Base-by-base conservation (phyloP, 1,140 invertebrate genomes). In the Chionoecetes opilio region DNA sequence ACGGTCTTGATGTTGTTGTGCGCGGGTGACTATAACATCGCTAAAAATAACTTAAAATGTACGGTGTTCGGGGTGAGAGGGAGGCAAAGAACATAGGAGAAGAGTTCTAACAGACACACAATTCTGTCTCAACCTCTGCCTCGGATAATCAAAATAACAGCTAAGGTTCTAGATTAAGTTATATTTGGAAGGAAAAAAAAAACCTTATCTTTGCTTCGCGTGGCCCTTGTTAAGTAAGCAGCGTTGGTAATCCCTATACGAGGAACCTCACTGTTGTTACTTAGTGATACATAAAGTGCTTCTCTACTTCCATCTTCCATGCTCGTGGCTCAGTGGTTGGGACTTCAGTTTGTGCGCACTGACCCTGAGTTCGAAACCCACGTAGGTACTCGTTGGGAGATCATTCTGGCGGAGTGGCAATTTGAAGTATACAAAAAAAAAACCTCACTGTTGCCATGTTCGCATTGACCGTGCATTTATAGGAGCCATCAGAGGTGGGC, bases 141-240 rank as follows among this genome's bases (percentile, higher is more conserved):
- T 53, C 31, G 88, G 88, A 46, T 14, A 46, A 90, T 53, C 29
- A 90, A 90, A 53, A 90, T 2, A 31, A 11, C 29, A 53, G 29
- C 1, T n/a, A 35, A 53, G 38, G 41, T 46, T 90, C 26, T 31
- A n/a, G 88, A 53, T 90, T 31, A 90, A 34, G 41, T 31, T 90
- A 29, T 90, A 90, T 90, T 90, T 90, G 88, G 88, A 31, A n/a
- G n/a, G n/a, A n/a, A n/a, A n/a, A n/a, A n/a, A n/a, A n/a, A 90
- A 53, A 17, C 63, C 37, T 53, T 17, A 86, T 35, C 84, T 35
- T 86, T 86, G 63, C 63, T 75, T 75, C 63, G 63, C 84, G 9
- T 21, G 35, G 35, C 32, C 35, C 35, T 26, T 86, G 84, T 29
- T 86, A 32, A 35, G 32, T 34, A 35, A 14, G 84, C 84, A 86